Evolutionary conservation across 2,888 invertebrate genomes (phyloP).

Genomic region (Hedya salicella): DNA sequence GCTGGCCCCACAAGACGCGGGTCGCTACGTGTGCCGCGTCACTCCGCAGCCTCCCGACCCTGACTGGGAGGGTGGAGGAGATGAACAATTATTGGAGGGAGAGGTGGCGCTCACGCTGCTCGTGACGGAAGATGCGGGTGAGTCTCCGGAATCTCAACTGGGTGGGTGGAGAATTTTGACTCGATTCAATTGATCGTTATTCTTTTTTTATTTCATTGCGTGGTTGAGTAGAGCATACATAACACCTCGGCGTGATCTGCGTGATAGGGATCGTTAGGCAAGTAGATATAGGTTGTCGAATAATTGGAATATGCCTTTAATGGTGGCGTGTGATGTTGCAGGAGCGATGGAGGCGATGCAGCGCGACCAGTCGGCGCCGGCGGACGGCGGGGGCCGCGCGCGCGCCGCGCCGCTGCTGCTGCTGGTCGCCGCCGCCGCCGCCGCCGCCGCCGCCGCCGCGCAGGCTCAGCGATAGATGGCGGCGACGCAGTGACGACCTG

Average conservation of each 20-base stretch:
- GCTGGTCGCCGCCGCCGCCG: not conserved
- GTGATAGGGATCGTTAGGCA: too few species aligned
- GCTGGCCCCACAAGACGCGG: conserved; percentile 82
- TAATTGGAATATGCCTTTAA: too few species aligned
- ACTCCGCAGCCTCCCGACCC: conserved; percentile 50
- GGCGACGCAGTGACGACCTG: too few species aligned
- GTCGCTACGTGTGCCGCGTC: conserved; percentile 86
- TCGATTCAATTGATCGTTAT: too few species aligned
- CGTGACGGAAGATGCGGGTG: conserved; percentile 37
- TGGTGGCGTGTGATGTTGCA: conserved; percentile 41
- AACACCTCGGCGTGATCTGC: too few species aligned
- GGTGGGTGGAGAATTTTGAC: too few species aligned
- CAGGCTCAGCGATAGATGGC: not conserved
- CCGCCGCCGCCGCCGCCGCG: not conserved
- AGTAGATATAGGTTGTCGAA: too few species aligned
- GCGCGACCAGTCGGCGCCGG: conserved; percentile 76
- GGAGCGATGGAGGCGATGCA: conserved; percentile 87
- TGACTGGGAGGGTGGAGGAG: not conserved
- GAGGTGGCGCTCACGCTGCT: conserved; percentile 45
- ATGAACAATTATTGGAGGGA: conserved; percentile 51
- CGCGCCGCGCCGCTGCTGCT: conserved; percentile 17
- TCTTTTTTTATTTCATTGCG: too few species aligned
- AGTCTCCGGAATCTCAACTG: too few species aligned
- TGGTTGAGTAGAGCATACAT: too few species aligned
- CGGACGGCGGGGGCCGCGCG: conserved; percentile 33